Evolutionary conservation across 2,113 vertebrate genomes (phyloP), one percentile per base, ranked within the genome.

Genomic region (Lepisosteus osseus): DNA sequence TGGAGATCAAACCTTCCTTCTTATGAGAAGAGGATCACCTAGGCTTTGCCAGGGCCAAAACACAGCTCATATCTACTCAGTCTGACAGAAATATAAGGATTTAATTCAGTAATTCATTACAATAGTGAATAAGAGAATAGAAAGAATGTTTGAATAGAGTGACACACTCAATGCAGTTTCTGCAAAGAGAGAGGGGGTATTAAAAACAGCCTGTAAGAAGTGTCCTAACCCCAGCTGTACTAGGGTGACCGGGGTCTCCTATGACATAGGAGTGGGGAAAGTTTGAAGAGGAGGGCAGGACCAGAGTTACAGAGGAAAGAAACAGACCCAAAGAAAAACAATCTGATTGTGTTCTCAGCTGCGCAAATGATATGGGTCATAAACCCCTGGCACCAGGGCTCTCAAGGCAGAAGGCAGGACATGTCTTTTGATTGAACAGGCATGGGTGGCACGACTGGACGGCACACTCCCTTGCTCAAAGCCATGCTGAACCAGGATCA

Each of bases 311-410:
- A 59, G 14, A n/a, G 5, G 2, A 59, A 59, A 59, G n/a, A 59
- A 59, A 59, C 9, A 59, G 14, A 59, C 57, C 57, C 6, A n/a
- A 59, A 59, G 57, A 13, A 59, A 59, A 59, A 14, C 12, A 59
- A 59, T 59, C 57, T 59, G 57, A 13, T 59, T 59, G 57, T 59
- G n/a, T 59, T 59, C 57, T 13, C 57, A 59, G 57, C 57, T 59
- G 57, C 1, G 14, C 6, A 59, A 15, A 59, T 6, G 57, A 59
- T 13, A 59, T 13, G 57, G 57, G 13, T n/a, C 11, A n/a, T n/a
- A 59, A 59, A 59, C n/a, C 57, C 4, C 57, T 59, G 14, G 57
- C 57, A 59, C 57, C 47, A 9, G 47, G 47, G 47, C 47, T 51
- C 47, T 51, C 47, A 9, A 5, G 47, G 47, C 9, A 6, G 5